A percentile compares a stretch with the other conserved stretches of the same genome.
Conservation (phyloP, 2,797 vertebrate species). For the Notamacropus eugenii region DNA sequence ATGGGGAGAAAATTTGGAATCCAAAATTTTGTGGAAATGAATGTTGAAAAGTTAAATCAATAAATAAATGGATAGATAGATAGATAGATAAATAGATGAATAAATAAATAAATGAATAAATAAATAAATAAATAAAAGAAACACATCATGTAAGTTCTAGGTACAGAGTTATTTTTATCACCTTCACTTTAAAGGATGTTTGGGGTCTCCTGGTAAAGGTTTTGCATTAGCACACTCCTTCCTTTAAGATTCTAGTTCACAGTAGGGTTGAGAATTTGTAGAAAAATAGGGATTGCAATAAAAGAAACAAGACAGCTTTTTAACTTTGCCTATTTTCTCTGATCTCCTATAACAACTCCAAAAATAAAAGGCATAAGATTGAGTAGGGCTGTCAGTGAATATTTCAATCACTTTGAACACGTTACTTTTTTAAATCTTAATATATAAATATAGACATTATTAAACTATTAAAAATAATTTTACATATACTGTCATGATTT, state of each 20-base stretch:
- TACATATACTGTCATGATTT: slow-evolving; percentile 68
- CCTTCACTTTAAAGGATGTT: slow-evolving; percentile 12
- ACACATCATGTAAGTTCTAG: not conserved
- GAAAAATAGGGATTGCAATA: slow-evolving; percentile 63
- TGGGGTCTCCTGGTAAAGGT: slow-evolving; percentile 28
- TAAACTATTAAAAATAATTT: too few species aligned
- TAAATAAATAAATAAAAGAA: too few species aligned
- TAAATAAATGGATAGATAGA: too few species aligned
- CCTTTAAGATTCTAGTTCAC: slow-evolving; percentile 42
- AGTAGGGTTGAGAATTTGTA: slow-evolving; percentile 52
- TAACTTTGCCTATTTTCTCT: slow-evolving; percentile 64
- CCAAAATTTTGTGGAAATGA: too few species aligned
- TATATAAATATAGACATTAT: too few species aligned
- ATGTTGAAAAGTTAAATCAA: too few species aligned
- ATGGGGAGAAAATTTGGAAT: too few species aligned
- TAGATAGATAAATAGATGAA: too few species aligned
- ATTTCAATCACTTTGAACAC: slow-evolving; percentile 66
- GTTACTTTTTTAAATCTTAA: slow-evolving; percentile 52
- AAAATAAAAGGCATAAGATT: slow-evolving; percentile 71
- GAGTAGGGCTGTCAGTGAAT: slow-evolving; percentile 53
- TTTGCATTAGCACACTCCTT: slow-evolving; percentile 21
- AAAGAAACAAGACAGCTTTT: slow-evolving; percentile 65
- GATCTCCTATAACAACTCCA: slow-evolving; percentile 63
- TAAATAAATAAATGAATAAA: too few species aligned
- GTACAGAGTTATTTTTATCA: not conserved